phyloP scores from a whole-genome alignment of 1,140 invertebrate species.

The Thalassaphorura encarpata region DNA sequence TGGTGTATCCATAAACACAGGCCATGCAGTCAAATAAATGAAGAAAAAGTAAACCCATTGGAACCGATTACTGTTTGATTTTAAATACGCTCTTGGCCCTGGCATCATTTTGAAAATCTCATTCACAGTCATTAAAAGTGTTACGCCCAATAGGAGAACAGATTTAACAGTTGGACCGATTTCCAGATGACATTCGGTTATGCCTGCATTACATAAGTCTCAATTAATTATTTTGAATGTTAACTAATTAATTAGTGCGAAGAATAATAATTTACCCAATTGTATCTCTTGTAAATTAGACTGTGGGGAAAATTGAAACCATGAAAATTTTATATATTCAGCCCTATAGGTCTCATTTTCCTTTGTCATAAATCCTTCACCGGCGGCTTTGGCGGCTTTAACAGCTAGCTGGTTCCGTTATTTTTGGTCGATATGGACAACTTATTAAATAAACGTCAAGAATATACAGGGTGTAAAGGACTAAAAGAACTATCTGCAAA shows the following conservation, averaged over 20 bases:
- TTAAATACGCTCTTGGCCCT: constrained; percentile 21
- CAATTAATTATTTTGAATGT: no score
- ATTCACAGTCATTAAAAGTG: constrained; percentile 28
- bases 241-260: no score
- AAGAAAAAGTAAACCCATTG: constrained; percentile 29
- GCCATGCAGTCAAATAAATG: constrained; percentile 31
- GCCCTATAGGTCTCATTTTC: constrained; percentile 24
- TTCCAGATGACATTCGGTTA: constrained; percentile 25
- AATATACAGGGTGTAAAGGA: constrained; percentile 58
- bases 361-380: constrained; percentile 18
- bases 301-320: constrained; percentile 29
- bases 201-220: not conserved
- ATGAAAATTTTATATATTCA: constrained; percentile 31
- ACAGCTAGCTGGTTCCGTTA: constrained; percentile 29
- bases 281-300: constrained; percentile 3
- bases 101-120: constrained; percentile 32
- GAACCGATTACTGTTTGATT: constrained; percentile 20
- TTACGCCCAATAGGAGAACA: constrained; percentile 24
- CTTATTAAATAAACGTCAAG: constrained; percentile 42
- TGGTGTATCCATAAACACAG: constrained; percentile 28
- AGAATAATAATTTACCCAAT: not conserved
- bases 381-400: constrained; percentile 25
- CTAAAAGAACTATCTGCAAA: constrained; percentile 48
- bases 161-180: constrained; percentile 33
- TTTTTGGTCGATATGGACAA: constrained; percentile 32